phyloP scores from a whole-genome alignment of 1,140 invertebrate species.

The Procambarus clarkii region DNA sequence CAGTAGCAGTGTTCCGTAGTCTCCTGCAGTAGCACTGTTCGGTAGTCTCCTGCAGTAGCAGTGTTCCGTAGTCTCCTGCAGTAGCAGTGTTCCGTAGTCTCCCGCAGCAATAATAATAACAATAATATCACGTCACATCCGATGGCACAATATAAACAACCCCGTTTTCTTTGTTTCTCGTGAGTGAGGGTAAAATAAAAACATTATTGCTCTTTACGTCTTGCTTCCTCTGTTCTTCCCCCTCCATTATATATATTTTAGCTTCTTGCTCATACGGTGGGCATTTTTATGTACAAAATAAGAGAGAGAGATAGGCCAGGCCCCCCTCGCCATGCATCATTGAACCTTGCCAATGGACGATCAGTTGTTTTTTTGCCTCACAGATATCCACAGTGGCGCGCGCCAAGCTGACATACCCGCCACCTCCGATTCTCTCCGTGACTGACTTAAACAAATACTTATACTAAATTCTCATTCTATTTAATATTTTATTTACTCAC shows the following conservation, averaged over 20 bases:
- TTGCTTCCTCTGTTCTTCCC: not conserved
- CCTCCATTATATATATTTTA: conserved; percentile 31
- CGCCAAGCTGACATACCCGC: conserved; percentile 23
- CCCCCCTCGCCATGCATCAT: conserved; percentile 49
- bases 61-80: not conserved
- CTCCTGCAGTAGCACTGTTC: not conserved
- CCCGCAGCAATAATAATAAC: not conserved
- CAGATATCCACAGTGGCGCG: conserved; percentile 46
- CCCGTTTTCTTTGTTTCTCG: not conserved
- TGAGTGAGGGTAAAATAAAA: not conserved
- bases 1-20: too few species aligned
- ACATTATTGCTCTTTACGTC: not conserved
- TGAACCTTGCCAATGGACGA: conserved; percentile 48
- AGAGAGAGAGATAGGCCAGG: conserved; percentile 24
- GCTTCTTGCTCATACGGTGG: conserved; percentile 18
- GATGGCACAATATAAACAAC: too few species aligned
- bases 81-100: not conserved
- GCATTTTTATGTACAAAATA: conserved; percentile 33
- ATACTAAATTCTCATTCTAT: too few species aligned
- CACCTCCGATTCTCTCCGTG: conserved; percentile 6
- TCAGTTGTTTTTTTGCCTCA: conserved; percentile 32
- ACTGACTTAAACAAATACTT: not conserved
- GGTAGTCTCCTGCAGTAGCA: not conserved
- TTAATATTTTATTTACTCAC: too few species aligned
- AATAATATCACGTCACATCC: not conserved